phyloP scores from a whole-genome alignment of 2,797 vertebrate species.

The Phyllotis vaccarum region DNA sequence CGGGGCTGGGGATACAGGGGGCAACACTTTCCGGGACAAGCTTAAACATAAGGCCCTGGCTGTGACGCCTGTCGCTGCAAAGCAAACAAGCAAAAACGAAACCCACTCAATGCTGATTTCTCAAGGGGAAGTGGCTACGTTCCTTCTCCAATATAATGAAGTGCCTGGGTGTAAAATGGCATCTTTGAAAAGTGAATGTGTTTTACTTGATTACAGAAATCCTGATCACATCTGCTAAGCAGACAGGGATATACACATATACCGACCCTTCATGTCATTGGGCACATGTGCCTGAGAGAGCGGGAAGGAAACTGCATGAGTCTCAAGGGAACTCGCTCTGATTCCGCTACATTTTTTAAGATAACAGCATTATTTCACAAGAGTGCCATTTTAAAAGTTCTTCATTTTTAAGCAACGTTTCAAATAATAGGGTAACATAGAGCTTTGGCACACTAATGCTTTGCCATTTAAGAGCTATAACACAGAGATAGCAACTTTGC shows the following conservation, averaged over 20 bases:
- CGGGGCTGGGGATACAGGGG: neutral
- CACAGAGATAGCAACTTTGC: neutral
- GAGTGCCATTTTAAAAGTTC: neutral
- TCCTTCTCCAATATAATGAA: neutral
- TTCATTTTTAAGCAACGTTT: slow-evolving; percentile 41
- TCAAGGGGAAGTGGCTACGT: neutral
- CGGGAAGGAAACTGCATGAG: neutral
- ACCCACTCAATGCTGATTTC: neutral
- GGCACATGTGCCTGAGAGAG: neutral
- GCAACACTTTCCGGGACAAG: neutral
- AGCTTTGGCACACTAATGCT: neutral
- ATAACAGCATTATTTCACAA: neutral
- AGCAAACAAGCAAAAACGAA: neutral
- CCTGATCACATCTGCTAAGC: neutral
- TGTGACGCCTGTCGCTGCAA: neutral
- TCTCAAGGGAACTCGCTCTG: neutral
- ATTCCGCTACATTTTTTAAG: neutral
- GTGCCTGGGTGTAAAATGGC: neutral
- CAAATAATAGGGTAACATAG: neutral
- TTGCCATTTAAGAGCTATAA: slow-evolving; percentile 25
- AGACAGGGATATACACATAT: neutral
- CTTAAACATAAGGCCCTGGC: neutral
- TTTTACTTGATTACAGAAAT: slow-evolving; percentile 1
- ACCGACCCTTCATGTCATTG: neutral
- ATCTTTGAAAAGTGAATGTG: neutral